Percentiles rank a stretch among this genome's conserved stretches.
These are phyloP conservation scores for Siderastrea radians DNA, from an alignment of 92 coral and sea anemone species.

Conservation along the genomic window DNA sequence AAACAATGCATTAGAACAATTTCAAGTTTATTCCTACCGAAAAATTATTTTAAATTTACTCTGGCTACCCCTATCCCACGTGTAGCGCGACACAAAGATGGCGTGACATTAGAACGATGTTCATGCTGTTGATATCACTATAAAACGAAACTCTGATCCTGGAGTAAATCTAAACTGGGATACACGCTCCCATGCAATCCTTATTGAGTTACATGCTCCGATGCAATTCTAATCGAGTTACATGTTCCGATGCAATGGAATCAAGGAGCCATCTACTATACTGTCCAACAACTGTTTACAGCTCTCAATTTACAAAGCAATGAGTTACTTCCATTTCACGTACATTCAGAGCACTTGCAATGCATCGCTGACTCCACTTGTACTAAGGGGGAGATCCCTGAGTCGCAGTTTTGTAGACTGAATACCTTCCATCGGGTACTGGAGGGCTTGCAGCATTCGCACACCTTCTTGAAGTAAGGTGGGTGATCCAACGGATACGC, in stretches of 20 bases:
- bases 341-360: constrained; percentile 45
- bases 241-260: background rate
- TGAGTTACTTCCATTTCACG: background rate
- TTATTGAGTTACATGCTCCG: background rate
- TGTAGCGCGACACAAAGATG: background rate
- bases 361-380: constrained; percentile 68
- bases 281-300: background rate
- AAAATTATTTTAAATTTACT: background rate
- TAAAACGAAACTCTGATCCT: background rate
- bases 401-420: constrained; percentile 56
- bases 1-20: background rate
- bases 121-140: background rate
- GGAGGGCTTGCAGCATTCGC: constrained; percentile 76
- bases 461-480: constrained; percentile 71
- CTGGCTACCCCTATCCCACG: background rate
- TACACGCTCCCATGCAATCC: background rate
- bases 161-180: too few relatives aligned
- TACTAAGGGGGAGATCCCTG: constrained; percentile 65
- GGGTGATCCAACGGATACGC: constrained; percentile 61
- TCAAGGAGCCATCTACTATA: background rate
- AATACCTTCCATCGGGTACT: constrained; percentile 59
- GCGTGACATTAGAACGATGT: background rate
- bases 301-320: background rate
- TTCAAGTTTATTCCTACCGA: background rate
- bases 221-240: background rate